Conservation (phyloP, 2,888 invertebrate species). For the Pristionchus maxplancki region DNA sequence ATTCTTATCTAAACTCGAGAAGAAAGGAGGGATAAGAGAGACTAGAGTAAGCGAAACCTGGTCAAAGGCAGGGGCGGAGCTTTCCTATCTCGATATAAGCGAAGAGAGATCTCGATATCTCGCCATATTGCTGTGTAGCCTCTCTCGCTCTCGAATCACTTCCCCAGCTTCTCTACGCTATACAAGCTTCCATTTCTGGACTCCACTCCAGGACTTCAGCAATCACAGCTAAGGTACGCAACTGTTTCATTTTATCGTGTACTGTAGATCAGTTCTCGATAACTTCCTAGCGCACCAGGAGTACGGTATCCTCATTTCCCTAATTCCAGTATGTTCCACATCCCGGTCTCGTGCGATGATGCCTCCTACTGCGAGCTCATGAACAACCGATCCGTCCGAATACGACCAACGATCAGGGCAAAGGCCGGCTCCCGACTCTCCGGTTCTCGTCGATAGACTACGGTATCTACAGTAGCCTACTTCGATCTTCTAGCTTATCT, state of each 20-base stretch:
- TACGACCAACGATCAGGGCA: neutral
- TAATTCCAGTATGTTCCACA: slow-evolving; percentile 50
- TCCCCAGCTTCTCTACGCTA: neutral
- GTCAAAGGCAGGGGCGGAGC: neutral
- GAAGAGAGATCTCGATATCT: neutral
- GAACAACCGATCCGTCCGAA: neutral
- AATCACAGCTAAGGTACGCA: neutral
- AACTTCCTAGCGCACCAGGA: neutral
- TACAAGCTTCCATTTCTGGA: too few species aligned
- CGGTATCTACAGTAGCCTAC: neutral
- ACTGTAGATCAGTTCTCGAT: neutral
- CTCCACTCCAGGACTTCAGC: neutral
- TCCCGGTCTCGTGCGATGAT: slow-evolving; percentile 45
- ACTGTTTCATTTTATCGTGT: neutral
- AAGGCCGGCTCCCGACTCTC: neutral
- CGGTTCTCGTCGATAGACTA: neutral
- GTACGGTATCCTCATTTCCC: neutral
- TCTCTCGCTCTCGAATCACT: neutral
- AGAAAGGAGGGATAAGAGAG: neutral
- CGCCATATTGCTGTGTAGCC: neutral
- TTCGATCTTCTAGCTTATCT: neutral
- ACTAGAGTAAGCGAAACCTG: neutral
- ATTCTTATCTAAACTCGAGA: neutral
- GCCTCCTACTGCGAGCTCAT: slow-evolving; percentile 31
- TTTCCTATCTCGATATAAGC: neutral